Evolutionary conservation across 35 echinoderm and acorn worm genomes (phyloP).

Genomic region (Diadema setosum): DNA sequence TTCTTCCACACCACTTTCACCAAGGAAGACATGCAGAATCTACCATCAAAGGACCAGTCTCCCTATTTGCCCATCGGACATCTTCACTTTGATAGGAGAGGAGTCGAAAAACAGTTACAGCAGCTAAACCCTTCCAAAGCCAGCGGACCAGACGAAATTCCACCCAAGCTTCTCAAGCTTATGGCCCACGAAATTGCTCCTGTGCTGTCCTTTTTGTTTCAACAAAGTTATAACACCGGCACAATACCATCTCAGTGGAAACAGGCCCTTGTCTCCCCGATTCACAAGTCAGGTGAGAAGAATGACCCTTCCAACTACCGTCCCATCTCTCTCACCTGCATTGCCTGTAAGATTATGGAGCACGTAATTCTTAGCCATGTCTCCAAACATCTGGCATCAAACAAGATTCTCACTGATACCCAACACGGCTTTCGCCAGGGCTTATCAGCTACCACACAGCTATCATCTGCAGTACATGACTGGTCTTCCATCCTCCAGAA

Average conservation of each 20-base stretch:
- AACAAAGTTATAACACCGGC: background rate
- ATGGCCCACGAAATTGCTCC: conserved; percentile 14
- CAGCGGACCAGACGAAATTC: conserved; percentile 2
- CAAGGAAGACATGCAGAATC: background rate
- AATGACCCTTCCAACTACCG: conserved; percentile 18
- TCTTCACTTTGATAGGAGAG: background rate
- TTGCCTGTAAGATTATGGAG: conserved; percentile 40
- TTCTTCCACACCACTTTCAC: conserved; percentile 26
- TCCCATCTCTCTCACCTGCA: conserved; percentile 15
- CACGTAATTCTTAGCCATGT: conserved; percentile 15
- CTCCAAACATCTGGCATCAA: conserved; percentile 13
- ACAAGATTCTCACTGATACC: conserved; percentile 5
- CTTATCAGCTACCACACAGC: conserved; percentile 51
- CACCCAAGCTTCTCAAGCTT: background rate
- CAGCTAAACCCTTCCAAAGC: conserved; percentile 1
- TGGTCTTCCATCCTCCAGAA: background rate
- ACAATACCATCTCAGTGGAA: no score
- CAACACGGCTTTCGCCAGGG: conserved; percentile 43
- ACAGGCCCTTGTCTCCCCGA: no score
- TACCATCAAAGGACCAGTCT: conserved; percentile 3
- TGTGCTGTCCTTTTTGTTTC: conserved; percentile 14
- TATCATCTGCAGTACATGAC: conserved; percentile 20
- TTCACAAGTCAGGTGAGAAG: conserved; percentile 32
- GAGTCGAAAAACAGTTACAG: conserved; percentile 25
- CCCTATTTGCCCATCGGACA: background rate